Evolutionary conservation across 2,888 invertebrate genomes (phyloP), one percentile per base, ranked within the genome.

Genomic region (Drosophila tripunctata): DNA sequence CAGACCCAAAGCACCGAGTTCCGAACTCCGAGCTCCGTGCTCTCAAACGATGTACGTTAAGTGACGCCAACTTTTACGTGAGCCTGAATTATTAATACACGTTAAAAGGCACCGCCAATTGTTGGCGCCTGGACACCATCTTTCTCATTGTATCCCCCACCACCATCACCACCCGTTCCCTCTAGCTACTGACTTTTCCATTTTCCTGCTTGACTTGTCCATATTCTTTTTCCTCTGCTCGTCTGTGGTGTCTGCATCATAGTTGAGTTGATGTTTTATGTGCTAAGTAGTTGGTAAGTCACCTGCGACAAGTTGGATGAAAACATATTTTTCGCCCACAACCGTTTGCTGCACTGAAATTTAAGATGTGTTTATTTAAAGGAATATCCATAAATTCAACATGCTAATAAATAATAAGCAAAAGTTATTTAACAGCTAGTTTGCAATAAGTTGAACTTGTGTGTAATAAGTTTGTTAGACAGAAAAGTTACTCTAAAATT

Each of bases 71-170:
- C 78, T 78, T 81, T 86, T 79, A 87, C 81, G 83, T 86, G 77
- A 77, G 68, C 81, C 86, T 89, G 86, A 89, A 89, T 89, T 90
- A 88, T 89, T 90, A 89, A 89, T 89, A 77, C 70, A 74, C 80
- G 81, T 78, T 88, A 88, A 84, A 89, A 89, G 88, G 87, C 86
- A 74, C 48, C 71, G 67, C 76, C 78, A 76, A 88, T 78, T 79
- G 81, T 70, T 64, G 68, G 51, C 70, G 70, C 71, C 75, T 74
- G 73, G 78, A 68, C 78, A 58, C 55, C 56, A 61, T 30, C 44
- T 48, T 27, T 10, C 27, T 27, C 31, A 33, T 40, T 15, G 24
- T 12, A 8, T 1, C 15, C 8, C 1, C 43, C 4, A 7, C 4
- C 21, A 33, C 17, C n/a, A 15, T 15, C 17, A 0, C 4, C 17